Conservation (phyloP, 2,797 vertebrate genomes). For the Enteromius paludinosus region DNA sequence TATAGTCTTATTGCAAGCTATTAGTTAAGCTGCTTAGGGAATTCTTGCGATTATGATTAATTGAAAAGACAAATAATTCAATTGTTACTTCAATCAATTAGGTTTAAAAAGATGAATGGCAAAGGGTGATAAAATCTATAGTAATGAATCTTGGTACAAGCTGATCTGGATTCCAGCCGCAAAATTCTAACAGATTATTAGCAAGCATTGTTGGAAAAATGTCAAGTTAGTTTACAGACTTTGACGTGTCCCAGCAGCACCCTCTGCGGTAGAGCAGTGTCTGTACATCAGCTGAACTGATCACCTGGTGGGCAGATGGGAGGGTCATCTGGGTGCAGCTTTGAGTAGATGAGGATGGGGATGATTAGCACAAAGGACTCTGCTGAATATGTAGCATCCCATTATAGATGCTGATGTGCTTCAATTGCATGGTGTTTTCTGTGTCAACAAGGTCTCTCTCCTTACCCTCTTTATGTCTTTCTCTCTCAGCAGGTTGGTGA, state of each 20-base stretch:
- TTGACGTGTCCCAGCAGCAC: neutral
- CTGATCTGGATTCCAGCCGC: neutral
- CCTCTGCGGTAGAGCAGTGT: neutral
- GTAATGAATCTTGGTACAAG: neutral
- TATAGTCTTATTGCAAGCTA: neutral
- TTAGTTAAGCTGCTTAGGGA: neutral
- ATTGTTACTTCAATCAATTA: neutral
- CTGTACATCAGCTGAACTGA: conserved; percentile 19
- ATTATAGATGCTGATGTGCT: conserved; percentile 50
- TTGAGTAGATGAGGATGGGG: conserved; percentile 6
- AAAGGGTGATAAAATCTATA: neutral
- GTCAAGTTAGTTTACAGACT: neutral
- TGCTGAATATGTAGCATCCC: conserved; percentile 41
- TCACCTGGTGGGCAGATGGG: neutral
- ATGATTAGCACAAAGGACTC: conserved; percentile 2
- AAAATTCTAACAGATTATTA: neutral
- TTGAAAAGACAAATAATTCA: neutral
- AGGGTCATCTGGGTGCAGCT: conserved; percentile 12
- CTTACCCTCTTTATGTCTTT: neutral
- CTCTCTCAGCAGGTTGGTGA: conserved; percentile 12
- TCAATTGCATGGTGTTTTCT: conserved; percentile 43
- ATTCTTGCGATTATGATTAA: neutral
- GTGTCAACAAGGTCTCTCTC: conserved; percentile 5
- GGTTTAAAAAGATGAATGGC: neutral
- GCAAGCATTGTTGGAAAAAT: neutral